Conservation (phyloP, 2,888 invertebrate species). For the Drosophila macrospina region DNA sequence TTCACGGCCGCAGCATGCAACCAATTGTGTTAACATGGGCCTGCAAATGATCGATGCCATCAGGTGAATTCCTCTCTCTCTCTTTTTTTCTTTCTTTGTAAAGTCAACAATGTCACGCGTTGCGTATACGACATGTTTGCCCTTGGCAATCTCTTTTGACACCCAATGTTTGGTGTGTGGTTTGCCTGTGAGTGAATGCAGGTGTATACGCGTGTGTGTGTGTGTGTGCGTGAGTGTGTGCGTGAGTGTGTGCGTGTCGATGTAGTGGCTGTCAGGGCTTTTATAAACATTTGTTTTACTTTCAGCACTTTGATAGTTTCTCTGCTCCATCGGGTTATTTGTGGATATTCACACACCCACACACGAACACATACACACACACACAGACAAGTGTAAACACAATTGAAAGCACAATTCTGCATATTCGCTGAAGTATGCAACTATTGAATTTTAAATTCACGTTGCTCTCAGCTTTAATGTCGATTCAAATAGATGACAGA, state of each 20-base stretch:
- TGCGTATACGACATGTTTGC: constrained; percentile 63
- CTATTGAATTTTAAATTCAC: constrained; percentile 30
- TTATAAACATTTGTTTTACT: constrained; percentile 55
- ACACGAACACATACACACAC: constrained; percentile 12
- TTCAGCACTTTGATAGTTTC: constrained; percentile 60
- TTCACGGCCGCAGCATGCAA: constrained; percentile 96
- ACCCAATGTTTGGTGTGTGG: constrained; percentile 44
- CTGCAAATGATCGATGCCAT: constrained; percentile 98
- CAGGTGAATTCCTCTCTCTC: constrained; percentile 87
- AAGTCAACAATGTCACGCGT: constrained; percentile 55
- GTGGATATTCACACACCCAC: constrained; percentile 24
- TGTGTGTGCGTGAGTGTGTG: constrained; percentile 8
- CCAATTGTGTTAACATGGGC: constrained; percentile 98
- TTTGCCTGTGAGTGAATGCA: constrained; percentile 14
- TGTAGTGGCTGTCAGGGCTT: constrained; percentile 47
- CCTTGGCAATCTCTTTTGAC: constrained; percentile 48
- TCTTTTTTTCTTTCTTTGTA: constrained; percentile 4
- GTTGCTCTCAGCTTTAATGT: constrained; percentile 28
- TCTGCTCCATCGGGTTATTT: constrained; percentile 20
- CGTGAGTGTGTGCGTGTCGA: constrained; percentile 16
- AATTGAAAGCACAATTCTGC: constrained; percentile 23
- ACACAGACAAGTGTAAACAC: constrained; percentile 10
- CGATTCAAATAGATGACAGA: constrained; percentile 4
- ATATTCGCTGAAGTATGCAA: constrained; percentile 15
- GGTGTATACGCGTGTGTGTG: background rate